Conservation (phyloP, 2,888 invertebrate species). For the Graphium colonna region DNA sequence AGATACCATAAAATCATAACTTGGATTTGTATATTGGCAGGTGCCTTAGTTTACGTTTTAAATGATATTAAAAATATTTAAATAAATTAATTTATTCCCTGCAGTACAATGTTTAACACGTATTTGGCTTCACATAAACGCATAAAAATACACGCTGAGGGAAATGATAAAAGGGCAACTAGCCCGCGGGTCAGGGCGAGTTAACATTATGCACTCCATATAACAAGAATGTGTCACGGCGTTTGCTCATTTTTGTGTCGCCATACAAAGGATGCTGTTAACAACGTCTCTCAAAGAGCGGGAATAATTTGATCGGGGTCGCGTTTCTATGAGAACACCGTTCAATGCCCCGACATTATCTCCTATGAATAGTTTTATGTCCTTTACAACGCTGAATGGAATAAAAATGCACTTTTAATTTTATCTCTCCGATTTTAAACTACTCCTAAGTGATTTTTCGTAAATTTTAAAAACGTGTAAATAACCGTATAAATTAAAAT, state of each 20-base stretch:
- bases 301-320: slow-evolving; percentile 77
- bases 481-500: no score
- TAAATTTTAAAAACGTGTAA: no score
- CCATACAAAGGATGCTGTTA: slow-evolving; percentile 77
- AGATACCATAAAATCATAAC: no score
- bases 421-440: no score
- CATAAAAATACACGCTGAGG: slow-evolving; percentile 43
- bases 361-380: slow-evolving; percentile 30
- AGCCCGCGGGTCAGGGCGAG: slow-evolving; percentile 69
- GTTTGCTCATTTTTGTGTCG: slow-evolving; percentile 75
- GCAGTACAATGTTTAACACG: background rate
- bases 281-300: slow-evolving; percentile 76
- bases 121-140: background rate
- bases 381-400: slow-evolving; percentile 18
- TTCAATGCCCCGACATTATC: slow-evolving; percentile 49
- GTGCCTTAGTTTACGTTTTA: no score
- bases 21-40: no score
- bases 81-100: background rate
- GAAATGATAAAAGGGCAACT: slow-evolving; percentile 56
- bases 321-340: slow-evolving; percentile 70
- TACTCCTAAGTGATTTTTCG: no score
- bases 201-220: slow-evolving; percentile 69
- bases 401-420: slow-evolving; percentile 14
- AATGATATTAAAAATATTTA: no score
- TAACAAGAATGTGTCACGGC: slow-evolving; percentile 65